Conservation (phyloP, 2,888 invertebrate genomes). For the Stenichneumon culpator region DNA sequence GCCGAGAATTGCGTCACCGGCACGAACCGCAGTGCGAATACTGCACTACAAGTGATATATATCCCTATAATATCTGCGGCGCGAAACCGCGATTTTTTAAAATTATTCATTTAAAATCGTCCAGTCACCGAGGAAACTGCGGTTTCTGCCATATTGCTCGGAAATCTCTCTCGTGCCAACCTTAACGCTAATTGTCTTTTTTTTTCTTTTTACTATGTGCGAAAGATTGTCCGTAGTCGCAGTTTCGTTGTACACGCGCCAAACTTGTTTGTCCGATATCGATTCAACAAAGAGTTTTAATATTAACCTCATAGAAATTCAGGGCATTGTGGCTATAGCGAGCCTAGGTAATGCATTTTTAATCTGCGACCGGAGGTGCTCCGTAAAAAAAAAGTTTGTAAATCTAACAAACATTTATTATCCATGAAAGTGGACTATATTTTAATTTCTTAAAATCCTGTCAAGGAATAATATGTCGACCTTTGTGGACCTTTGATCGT, state of each 20-base stretch:
- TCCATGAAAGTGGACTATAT: too few relatives aligned
- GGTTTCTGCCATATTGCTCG: not conserved
- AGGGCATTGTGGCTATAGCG: not conserved
- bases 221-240: not conserved
- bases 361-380: not conserved
- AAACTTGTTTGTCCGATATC: slow-evolving; percentile 8
- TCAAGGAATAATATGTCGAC: not conserved
- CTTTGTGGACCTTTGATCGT: too few relatives aligned
- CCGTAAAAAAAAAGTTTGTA: too few relatives aligned
- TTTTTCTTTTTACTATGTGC: not conserved
- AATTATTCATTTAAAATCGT: not conserved
- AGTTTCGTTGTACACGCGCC: slow-evolving; percentile 5
- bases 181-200: too few relatives aligned
- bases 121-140: not conserved
- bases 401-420: too few relatives aligned
- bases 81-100: not conserved
- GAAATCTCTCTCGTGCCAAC: too few relatives aligned
- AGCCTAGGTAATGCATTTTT: not conserved
- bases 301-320: not conserved
- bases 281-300: slow-evolving; percentile 30
- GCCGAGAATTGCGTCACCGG: not conserved
- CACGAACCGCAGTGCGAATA: not conserved
- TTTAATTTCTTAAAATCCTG: not conserved
- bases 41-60: not conserved
- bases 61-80: not conserved